Percentiles rank a stretch among this genome's conserved stretches.
Evolutionary conservation across 2,888 invertebrate genomes (phyloP).

Genomic region (Euzophera pinguis): DNA sequence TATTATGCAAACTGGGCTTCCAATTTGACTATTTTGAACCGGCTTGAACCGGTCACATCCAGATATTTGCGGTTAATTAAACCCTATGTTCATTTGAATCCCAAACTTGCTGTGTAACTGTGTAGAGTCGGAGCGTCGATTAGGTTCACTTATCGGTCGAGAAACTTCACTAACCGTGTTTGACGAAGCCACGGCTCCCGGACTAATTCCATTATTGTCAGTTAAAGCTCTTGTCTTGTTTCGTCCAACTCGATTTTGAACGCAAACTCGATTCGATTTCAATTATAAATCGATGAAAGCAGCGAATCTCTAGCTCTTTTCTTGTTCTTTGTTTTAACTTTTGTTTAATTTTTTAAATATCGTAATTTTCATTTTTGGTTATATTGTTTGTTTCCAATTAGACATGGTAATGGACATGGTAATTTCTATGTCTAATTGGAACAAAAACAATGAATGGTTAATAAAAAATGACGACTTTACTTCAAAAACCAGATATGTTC

Average conservation of each 20-base stretch:
- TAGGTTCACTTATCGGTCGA: conserved; percentile 5
- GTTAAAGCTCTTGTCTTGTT: conserved; percentile 12
- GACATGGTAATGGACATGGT: too few species aligned
- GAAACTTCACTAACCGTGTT: conserved; percentile 2
- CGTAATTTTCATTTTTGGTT: too few species aligned
- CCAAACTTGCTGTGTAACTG: conserved; percentile 3
- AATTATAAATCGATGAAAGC: conserved; percentile 11
- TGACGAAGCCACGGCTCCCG: conserved; percentile 1
- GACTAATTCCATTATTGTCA: conserved; percentile 4
- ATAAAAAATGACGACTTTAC: too few species aligned
- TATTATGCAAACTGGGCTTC: not conserved
- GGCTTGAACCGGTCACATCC: not conserved
- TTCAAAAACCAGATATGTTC: too few species aligned
- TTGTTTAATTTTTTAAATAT: not conserved
- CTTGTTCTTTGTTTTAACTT: not conserved
- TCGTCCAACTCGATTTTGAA: conserved; percentile 7
- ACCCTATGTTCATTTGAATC: conserved; percentile 2
- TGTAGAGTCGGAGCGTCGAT: not conserved
- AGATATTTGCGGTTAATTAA: conserved; percentile 4
- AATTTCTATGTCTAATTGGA: too few species aligned
- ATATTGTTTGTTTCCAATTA: too few species aligned
- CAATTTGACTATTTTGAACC: not conserved
- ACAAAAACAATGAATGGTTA: too few species aligned
- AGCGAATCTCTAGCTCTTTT: conserved; percentile 1
- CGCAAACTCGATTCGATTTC: conserved; percentile 11